Percentiles rank a stretch among this genome's conserved stretches.
phyloP scores from a whole-genome alignment of 2,888 invertebrate genomes.

The Coleophora deauratella region DNA sequence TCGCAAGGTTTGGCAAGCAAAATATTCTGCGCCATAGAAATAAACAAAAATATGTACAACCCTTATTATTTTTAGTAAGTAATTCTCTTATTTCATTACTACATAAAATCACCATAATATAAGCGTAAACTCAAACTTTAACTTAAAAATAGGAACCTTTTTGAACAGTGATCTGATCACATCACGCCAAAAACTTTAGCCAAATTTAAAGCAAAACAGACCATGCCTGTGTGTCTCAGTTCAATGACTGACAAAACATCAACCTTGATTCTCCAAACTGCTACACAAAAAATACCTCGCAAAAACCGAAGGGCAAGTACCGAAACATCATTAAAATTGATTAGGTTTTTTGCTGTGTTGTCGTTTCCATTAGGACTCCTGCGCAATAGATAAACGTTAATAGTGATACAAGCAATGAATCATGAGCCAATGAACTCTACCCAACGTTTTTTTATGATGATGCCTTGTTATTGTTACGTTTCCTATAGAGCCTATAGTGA shows the following conservation, averaged over 20 bases:
- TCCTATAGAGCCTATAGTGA: not conserved
- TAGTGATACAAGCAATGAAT: slow-evolving; percentile 33
- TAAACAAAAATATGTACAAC: too few relatives aligned
- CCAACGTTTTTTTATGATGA: slow-evolving; percentile 32
- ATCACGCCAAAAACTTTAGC: too few relatives aligned
- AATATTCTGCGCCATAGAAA: too few relatives aligned
- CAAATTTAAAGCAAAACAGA: too few relatives aligned
- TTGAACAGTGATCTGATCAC: too few relatives aligned
- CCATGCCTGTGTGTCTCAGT: slow-evolving; percentile 23
- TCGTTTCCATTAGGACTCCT: slow-evolving; percentile 20
- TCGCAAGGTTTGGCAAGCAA: slow-evolving; percentile 1
- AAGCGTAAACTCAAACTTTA: too few relatives aligned
- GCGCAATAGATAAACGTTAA: slow-evolving; percentile 31
- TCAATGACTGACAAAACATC: slow-evolving; percentile 3
- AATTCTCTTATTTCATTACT: too few relatives aligned
- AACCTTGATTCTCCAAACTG: slow-evolving; percentile 24
- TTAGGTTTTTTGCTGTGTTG: slow-evolving; percentile 41
- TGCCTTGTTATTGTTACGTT: slow-evolving; percentile 8
- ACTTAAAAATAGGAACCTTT: too few relatives aligned
- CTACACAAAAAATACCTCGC: slow-evolving; percentile 28
- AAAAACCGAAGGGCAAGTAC: slow-evolving; percentile 46
- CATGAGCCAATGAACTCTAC: slow-evolving; percentile 37
- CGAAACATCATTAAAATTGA: slow-evolving; percentile 47
- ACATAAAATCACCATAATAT: too few relatives aligned
- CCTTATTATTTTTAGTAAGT: too few relatives aligned